Evolutionary conservation across 2,888 invertebrate genomes (phyloP).

Genomic region (Cybosia mesomella): DNA sequence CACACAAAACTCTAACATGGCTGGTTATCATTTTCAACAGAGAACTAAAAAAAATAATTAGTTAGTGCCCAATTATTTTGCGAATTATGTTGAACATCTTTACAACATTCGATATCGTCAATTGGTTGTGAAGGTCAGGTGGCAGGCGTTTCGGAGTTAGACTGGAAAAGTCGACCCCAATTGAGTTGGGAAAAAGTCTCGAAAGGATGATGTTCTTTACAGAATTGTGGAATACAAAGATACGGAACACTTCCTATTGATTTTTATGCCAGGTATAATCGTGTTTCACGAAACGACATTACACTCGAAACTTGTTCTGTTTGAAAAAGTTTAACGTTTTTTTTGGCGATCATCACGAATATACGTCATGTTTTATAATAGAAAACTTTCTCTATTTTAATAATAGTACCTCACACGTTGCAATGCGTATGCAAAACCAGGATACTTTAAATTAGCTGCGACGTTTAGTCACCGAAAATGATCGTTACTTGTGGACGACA

Average conservation of each 20-base stretch:
- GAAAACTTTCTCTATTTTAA: conserved; percentile 16
- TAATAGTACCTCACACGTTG: conserved; percentile 21
- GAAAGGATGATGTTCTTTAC: too few relatives aligned
- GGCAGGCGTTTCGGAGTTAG: too few relatives aligned
- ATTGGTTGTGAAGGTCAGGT: too few relatives aligned
- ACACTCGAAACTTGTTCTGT: background rate
- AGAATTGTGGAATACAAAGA: background rate
- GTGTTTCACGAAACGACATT: background rate
- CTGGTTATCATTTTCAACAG: too few relatives aligned
- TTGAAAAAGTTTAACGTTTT: background rate
- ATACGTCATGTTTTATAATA: conserved; percentile 23
- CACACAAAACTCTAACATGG: background rate
- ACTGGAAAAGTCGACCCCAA: too few relatives aligned
- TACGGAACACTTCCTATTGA: background rate
- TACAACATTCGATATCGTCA: too few relatives aligned
- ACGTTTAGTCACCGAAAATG: conserved; percentile 13
- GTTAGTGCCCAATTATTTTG: too few relatives aligned
- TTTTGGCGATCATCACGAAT: conserved; percentile 8
- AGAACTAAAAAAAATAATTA: too few relatives aligned
- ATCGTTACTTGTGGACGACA: background rate
- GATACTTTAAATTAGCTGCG: conserved; percentile 22
- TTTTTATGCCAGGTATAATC: background rate
- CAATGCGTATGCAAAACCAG: conserved; percentile 23
- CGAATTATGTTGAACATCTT: too few relatives aligned
- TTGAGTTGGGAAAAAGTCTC: too few relatives aligned